Percentiles rank a stretch among this genome's conserved stretches.
phyloP scores from a whole-genome alignment of 1,140 invertebrate genomes.

The Rhyacophila brunnea region DNA sequence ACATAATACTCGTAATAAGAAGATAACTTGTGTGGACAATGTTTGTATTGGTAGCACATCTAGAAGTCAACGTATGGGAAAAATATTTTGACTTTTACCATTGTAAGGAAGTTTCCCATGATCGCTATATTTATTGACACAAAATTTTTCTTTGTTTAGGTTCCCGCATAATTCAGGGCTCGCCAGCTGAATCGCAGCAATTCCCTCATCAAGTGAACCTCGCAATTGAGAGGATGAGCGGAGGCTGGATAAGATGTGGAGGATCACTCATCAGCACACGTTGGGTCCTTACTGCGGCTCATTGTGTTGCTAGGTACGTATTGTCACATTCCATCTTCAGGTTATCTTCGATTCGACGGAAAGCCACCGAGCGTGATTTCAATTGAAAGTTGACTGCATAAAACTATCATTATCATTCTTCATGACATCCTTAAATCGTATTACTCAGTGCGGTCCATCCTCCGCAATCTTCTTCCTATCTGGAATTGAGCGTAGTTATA shows the following conservation, averaged over 20 bases:
- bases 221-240: slow-evolving; percentile 24
- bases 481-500: too few relatives aligned
- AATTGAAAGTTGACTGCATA: too few relatives aligned
- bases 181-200: slow-evolving; percentile 27
- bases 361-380: neutral
- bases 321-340: neutral
- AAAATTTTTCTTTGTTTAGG: neutral
- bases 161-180: slow-evolving; percentile 9
- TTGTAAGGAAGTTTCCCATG: neutral
- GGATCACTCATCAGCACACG: slow-evolving; percentile 48
- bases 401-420: too few relatives aligned
- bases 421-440: too few relatives aligned
- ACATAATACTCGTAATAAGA: too few relatives aligned
- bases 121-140: neutral
- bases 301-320: slow-evolving; percentile 42
- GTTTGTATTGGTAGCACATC: too few relatives aligned
- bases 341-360: neutral
- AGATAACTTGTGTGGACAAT: too few relatives aligned
- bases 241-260: slow-evolving; percentile 39
- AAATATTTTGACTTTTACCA: too few relatives aligned
- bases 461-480: too few relatives aligned
- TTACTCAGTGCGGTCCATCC: too few relatives aligned
- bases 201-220: slow-evolving; percentile 46
- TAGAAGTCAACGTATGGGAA: too few relatives aligned
- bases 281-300: slow-evolving; percentile 53